Percentiles rank a stretch among this genome's conserved stretches.
phyloP scores from a whole-genome alignment of 2,113 vertebrate genomes.

The Ceyx margarethae region DNA sequence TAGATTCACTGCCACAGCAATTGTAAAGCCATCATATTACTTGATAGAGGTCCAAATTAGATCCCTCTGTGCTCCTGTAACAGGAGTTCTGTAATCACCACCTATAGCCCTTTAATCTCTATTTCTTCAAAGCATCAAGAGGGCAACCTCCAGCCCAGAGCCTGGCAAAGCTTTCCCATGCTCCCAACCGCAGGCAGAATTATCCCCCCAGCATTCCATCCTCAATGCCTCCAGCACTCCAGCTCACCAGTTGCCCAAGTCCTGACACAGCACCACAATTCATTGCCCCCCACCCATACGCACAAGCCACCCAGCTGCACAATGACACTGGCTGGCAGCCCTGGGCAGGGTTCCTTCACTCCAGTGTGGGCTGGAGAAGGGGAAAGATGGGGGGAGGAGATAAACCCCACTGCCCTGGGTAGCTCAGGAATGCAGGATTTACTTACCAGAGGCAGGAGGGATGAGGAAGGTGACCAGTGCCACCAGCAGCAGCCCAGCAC shows the following conservation, averaged over 20 bases:
- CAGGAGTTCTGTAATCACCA: not conserved
- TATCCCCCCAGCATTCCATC: not conserved
- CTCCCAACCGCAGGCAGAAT: not conserved
- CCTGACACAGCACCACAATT: not conserved
- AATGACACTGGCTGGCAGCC: not conserved
- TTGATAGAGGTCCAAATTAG: not conserved
- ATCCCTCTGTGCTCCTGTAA: accelerated
- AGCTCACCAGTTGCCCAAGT: not conserved
- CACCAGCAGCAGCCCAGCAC: not conserved
- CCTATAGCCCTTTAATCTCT: not conserved
- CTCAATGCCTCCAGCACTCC: not conserved
- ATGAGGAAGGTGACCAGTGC: too few relatives aligned
- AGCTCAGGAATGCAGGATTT: not conserved
- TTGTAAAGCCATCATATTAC: accelerated
- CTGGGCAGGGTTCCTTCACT: not conserved
- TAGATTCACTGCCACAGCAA: not conserved
- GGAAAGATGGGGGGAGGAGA: too few relatives aligned
- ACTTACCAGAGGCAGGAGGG: not conserved
- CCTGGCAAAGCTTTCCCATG: too few relatives aligned
- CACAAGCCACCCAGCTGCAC: not conserved
- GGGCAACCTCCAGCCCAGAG: not conserved
- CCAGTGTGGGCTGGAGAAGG: not conserved
- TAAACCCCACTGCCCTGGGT: not conserved
- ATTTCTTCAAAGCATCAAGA: not conserved
- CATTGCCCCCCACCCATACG: not conserved